phyloP scores from a whole-genome alignment of 2,888 invertebrate species.

The Calliopum simillimum region DNA sequence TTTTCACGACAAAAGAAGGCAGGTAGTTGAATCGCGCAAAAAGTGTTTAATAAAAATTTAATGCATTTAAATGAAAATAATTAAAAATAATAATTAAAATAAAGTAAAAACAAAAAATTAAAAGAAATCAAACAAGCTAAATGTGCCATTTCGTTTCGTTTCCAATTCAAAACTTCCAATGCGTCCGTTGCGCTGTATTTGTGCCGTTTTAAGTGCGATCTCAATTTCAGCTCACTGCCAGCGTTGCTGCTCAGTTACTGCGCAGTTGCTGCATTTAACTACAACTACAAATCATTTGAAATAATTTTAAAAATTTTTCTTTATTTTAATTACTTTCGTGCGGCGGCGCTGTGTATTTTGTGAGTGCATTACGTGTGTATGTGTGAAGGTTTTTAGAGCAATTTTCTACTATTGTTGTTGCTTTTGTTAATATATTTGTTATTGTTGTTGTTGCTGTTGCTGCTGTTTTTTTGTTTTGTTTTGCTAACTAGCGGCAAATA shows the following conservation, averaged over 20 bases:
- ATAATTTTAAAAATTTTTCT: conserved; percentile 10
- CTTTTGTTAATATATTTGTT: neutral
- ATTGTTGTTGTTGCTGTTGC: neutral
- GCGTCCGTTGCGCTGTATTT: neutral
- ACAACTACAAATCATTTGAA: neutral
- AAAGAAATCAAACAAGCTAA: conserved; percentile 16
- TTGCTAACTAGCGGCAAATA: neutral
- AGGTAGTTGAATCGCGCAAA: conserved; percentile 4
- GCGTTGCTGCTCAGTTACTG: neutral
- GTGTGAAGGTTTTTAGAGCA: too few species aligned
- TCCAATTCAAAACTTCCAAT: too few species aligned
- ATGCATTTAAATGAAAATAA: too few species aligned
- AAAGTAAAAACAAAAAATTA: conserved; percentile 7
- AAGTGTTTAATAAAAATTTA: conserved; percentile 7
- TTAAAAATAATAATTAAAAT: neutral
- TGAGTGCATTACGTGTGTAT: too few species aligned
- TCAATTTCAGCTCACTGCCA: neutral
- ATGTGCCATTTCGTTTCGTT: neutral
- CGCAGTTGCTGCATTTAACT: conserved; percentile 7
- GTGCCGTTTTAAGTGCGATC: conserved; percentile 1
- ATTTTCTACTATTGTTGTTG: neutral
- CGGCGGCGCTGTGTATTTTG: neutral
- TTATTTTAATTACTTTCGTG: conserved; percentile 24
- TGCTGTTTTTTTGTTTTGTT: neutral
- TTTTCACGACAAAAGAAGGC: conserved; percentile 24